These are phyloP conservation scores for Hydrolagus colliei DNA, from an alignment of 2,797 vertebrate species.

Conservation along the genomic window DNA sequence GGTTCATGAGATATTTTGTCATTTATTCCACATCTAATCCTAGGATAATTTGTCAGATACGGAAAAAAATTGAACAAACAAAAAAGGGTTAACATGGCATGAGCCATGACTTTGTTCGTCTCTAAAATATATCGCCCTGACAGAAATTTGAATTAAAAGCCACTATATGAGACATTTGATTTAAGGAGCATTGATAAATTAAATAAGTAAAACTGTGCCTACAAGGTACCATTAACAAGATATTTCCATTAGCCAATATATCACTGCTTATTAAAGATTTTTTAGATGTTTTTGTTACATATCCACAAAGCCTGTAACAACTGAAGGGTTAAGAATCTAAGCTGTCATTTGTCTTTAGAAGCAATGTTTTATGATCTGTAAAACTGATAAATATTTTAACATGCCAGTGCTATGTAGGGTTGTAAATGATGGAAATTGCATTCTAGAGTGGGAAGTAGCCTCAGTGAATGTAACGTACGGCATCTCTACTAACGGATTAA, in stretches of 20 bases:
- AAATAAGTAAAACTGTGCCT: slow-evolving; percentile 34
- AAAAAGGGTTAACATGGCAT: slow-evolving; percentile 9
- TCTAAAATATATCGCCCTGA: slow-evolving; percentile 35
- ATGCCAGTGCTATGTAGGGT: background rate
- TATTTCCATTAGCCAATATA: background rate
- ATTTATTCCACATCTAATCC: background rate
- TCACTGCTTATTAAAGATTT: slow-evolving; percentile 17
- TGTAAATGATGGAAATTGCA: slow-evolving; percentile 22
- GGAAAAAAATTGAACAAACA: background rate
- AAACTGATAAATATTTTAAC: slow-evolving; percentile 28
- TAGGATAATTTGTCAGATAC: background rate
- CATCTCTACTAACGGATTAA: background rate
- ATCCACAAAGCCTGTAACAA: background rate
- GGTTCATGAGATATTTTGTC: background rate
- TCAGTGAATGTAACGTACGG: background rate
- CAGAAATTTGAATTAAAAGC: slow-evolving; percentile 44
- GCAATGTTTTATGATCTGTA: slow-evolving; percentile 18
- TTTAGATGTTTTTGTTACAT: slow-evolving; percentile 13
- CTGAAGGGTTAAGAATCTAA: slow-evolving; percentile 21
- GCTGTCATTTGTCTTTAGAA: slow-evolving; percentile 16
- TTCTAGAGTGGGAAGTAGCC: background rate
- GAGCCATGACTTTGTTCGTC: slow-evolving; percentile 37
- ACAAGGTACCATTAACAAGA: slow-evolving; percentile 37
- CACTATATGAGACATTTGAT: slow-evolving; percentile 40
- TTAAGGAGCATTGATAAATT: slow-evolving; percentile 38